Percentiles rank a stretch among this genome's conserved stretches.
Evolutionary conservation across 2,797 vertebrate species (phyloP).

Genomic region (Silurus lanzhouensis): DNA sequence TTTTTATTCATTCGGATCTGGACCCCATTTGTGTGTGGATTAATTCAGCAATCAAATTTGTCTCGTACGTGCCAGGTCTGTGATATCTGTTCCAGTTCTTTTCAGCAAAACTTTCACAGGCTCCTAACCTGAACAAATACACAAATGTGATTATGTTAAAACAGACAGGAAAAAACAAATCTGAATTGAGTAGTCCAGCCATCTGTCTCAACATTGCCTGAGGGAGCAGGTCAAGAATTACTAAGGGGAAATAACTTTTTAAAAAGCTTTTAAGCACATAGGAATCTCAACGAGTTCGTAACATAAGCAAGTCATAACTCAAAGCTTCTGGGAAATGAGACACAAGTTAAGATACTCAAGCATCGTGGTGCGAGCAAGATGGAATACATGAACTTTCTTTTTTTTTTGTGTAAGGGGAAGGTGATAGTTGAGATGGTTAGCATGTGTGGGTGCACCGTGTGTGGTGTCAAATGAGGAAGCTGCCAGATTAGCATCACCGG

Average conservation of each 20-base stretch:
- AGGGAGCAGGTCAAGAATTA: background rate
- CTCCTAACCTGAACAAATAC: constrained; percentile 22
- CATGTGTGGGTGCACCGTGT: constrained; percentile 20
- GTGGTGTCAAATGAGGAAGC: constrained; percentile 49
- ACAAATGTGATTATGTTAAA: constrained; percentile 29
- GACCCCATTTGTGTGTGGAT: background rate
- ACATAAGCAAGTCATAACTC: constrained; percentile 17
- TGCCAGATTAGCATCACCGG: constrained; percentile 50
- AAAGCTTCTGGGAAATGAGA: constrained; percentile 36
- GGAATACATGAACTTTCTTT: background rate
- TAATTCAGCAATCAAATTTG: background rate
- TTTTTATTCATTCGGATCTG: constrained; percentile 2
- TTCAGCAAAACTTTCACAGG: constrained; percentile 14
- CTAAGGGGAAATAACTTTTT: constrained; percentile 15
- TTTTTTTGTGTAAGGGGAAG: background rate
- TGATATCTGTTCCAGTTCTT: constrained; percentile 13
- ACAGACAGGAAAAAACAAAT: constrained; percentile 37
- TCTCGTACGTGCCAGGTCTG: background rate
- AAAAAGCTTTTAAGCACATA: constrained; percentile 10
- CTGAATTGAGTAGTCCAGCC: constrained; percentile 17
- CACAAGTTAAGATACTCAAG: constrained; percentile 17
- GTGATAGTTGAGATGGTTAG: constrained; percentile 29
- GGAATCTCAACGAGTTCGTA: background rate
- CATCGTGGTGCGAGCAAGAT: background rate
- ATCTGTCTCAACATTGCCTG: constrained; percentile 19